phyloP scores from a whole-genome alignment of 2,113 vertebrate genomes.

The Lates calcarifer region DNA sequence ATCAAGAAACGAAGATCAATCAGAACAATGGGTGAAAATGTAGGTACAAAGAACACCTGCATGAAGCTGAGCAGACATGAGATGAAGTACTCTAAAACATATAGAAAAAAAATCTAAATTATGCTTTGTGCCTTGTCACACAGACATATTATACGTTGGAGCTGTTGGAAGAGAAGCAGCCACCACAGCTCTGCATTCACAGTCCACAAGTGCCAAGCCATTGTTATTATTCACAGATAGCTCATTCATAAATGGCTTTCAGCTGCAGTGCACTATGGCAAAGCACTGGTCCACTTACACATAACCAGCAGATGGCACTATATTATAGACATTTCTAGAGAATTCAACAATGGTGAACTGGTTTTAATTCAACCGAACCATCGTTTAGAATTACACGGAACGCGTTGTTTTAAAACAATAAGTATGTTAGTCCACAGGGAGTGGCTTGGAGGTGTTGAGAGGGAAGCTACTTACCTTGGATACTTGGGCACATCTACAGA shows the following conservation, averaged over 20 bases:
- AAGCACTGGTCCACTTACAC: slow-evolving; percentile 12
- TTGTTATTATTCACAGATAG: slow-evolving; percentile 50
- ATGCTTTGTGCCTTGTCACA: neutral
- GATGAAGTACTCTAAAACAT: neutral
- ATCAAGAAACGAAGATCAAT: neutral
- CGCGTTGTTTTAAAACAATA: neutral
- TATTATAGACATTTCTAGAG: slow-evolving; percentile 13
- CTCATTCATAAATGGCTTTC: slow-evolving; percentile 65
- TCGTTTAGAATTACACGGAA: slow-evolving; percentile 1
- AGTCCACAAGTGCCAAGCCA: slow-evolving; percentile 9
- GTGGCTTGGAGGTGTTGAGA: slow-evolving; percentile 4
- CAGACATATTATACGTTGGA: neutral
- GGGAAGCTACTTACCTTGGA: slow-evolving; percentile 90
- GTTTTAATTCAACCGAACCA: neutral
- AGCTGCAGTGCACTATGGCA: slow-evolving; percentile 52
- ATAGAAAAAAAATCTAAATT: neutral
- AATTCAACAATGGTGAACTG: slow-evolving; percentile 4
- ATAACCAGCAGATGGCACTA: slow-evolving; percentile 68
- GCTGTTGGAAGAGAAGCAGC: slow-evolving; percentile 25
- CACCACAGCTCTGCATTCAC: slow-evolving; percentile 38
- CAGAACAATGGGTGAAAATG: neutral
- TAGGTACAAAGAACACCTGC: neutral
- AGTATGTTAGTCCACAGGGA: neutral
- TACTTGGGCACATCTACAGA: slow-evolving; percentile 96
- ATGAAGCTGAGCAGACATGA: neutral